These are phyloP conservation scores for Merluccius polli DNA, from an alignment of 2,797 vertebrate genomes.

Conservation along the genomic window DNA sequence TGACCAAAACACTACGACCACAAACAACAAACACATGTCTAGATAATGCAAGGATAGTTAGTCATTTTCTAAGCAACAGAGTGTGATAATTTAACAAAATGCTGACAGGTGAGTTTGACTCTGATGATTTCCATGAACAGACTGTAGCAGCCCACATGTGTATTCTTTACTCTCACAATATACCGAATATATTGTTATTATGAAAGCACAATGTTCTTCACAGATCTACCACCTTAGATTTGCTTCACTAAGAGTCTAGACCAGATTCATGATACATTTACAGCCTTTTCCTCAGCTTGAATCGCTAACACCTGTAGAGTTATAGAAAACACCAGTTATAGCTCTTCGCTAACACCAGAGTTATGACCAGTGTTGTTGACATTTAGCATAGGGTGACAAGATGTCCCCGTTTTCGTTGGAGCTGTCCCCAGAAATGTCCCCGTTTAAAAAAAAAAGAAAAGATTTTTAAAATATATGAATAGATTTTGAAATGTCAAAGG, in stretches of 20 bases:
- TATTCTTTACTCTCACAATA: neutral
- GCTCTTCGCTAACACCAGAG: no score
- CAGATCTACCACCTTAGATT: neutral
- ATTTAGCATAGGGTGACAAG: no score
- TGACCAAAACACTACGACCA: neutral
- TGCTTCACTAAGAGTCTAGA: neutral
- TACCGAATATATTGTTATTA: neutral
- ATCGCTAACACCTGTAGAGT: no score
- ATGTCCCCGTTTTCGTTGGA: no score
- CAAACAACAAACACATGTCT: neutral
- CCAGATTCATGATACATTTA: neutral
- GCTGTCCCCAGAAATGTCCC: no score
- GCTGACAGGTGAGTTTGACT: neutral
- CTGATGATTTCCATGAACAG: neutral
- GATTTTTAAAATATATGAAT: no score
- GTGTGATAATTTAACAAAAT: neutral
- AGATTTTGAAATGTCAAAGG: no score
- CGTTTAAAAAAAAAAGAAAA: no score
- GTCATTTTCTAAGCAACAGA: neutral
- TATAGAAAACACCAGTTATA: no score
- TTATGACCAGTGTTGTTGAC: no score
- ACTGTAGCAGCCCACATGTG: neutral
- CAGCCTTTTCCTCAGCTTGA: no score
- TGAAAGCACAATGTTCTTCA: neutral
- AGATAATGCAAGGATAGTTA: neutral